A percentile compares a stretch with the other conserved stretches of the same genome.
These are phyloP conservation scores for Microtus montanus DNA, from an alignment of 2,113 vertebrate species.

Conservation along the genomic window DNA sequence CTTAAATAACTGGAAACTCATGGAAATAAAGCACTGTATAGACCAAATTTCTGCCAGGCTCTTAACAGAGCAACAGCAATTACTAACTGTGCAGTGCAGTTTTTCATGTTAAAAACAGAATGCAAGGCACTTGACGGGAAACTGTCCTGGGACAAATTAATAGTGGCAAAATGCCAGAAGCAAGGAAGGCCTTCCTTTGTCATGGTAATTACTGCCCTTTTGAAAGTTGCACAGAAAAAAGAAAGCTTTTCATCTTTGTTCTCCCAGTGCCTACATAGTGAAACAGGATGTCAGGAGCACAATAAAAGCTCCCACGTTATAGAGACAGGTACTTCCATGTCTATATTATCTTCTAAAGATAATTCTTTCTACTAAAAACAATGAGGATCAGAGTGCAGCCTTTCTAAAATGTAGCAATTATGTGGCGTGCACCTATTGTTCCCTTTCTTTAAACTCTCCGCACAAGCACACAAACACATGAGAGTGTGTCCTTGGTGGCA, in stretches of 20 bases:
- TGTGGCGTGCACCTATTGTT: not conserved
- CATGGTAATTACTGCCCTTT: conserved; percentile 55
- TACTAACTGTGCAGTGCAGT: not conserved
- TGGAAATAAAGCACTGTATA: not conserved
- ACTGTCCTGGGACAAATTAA: conserved; percentile 63
- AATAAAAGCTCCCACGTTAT: conserved; percentile 49
- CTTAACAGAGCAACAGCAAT: not conserved
- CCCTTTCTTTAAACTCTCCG: conserved; percentile 1
- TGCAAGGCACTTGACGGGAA: conserved; percentile 29
- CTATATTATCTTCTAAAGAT: conserved; percentile 61
- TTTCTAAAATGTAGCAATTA: conserved; percentile 41
- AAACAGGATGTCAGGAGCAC: conserved; percentile 25
- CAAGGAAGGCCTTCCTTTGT: conserved; percentile 12
- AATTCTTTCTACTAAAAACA: conserved; percentile 45
- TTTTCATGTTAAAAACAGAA: conserved; percentile 30
- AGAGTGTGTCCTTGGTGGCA: not conserved
- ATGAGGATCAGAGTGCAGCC: not conserved
- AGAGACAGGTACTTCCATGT: conserved; percentile 35
- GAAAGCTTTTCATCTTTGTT: conserved; percentile 61
- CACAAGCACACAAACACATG: not conserved
- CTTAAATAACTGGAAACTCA: conserved; percentile 17
- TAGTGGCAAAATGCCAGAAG: conserved; percentile 51
- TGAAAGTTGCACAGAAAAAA: not conserved
- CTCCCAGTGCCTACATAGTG: not conserved
- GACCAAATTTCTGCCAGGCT: not conserved